Evolutionary conservation across 2,113 vertebrate species (phyloP).

Genomic region (Empidonax alnorum): DNA sequence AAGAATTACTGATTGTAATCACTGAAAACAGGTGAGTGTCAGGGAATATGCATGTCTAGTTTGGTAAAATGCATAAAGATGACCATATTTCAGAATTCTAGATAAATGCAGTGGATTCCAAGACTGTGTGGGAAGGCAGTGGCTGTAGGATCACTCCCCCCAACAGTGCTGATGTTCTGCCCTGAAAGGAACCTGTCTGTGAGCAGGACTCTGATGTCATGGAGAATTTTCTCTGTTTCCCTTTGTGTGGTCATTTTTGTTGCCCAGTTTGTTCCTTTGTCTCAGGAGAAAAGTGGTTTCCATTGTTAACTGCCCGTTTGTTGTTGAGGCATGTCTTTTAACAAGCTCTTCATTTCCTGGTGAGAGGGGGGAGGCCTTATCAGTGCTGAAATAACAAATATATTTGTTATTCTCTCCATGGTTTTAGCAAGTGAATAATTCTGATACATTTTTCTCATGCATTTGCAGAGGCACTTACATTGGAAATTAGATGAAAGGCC

Average conservation of each 20-base stretch:
- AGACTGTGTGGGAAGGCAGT: neutral
- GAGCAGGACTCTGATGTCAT: neutral
- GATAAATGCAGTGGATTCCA: neutral
- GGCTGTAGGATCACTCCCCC: neutral
- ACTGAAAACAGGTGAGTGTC: neutral
- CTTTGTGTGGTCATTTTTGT: neutral
- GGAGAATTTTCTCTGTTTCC: neutral
- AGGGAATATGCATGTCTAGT: neutral
- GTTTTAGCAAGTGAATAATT: neutral
- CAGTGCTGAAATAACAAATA: neutral
- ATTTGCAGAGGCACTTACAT: neutral
- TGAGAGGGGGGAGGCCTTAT: neutral
- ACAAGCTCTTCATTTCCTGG: neutral
- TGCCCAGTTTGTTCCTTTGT: neutral
- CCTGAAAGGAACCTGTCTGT: neutral
- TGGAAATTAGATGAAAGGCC: neutral
- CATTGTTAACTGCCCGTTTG: neutral
- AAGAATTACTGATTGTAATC: neutral
- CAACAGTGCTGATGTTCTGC: accelerated
- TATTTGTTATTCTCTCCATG: neutral
- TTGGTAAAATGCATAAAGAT: neutral
- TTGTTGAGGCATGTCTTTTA: neutral
- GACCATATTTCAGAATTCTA: accelerated
- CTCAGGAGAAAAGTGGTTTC: neutral
- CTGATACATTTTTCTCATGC: neutral